Evolutionary conservation across 2,888 invertebrate species (phyloP), one percentile per base, ranked within the genome.

Genomic region (Papilio demoleus): DNA sequence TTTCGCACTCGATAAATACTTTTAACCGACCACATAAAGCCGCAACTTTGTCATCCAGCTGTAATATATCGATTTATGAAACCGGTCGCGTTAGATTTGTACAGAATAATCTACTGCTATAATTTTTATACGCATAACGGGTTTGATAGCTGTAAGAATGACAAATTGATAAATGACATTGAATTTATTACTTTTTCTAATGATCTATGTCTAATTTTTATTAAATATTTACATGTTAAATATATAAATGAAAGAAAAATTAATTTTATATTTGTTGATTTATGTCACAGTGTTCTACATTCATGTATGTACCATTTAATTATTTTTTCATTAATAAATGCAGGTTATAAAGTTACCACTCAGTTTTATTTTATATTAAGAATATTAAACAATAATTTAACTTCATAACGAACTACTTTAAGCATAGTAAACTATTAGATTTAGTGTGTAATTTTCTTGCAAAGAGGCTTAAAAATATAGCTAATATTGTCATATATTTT

Each of bases 1-100:
- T 68, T 67, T 68, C 70, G 65, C 67, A 69, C 62, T 62, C 70
- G 70, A 59, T 65, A 66, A 65, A 63, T 68, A 68, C 58, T 68
- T 68, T 67, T 59, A 47, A 68, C 47, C 38, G 47, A 40, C 59
- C 24, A n/a, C 47, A 58, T 68, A 68, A 63, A 63, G 19, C 58
- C 36, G 42, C 58, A 64, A 58, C 64, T 59, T 68, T 68, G 64
- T 68, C 68, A 64, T 59, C n/a, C 56, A 36, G 45, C 27, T 63
- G 22, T 63, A 58, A 68, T 63, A 64, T 68, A 64, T 63, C 31
- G 63, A 47, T 42, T 64, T 58, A 36, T 47, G 36, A 38, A 45
- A 45, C 58, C 47, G 34, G 27, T 38, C 36, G 24, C 11, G 12
- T 68, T 68, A 68, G 45, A 63, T 63, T 63, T 38, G 56, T 36